These are phyloP conservation scores for Sciurus vulgaris DNA, from an alignment of 2,797 vertebrate genomes.

Conservation along the genomic window DNA sequence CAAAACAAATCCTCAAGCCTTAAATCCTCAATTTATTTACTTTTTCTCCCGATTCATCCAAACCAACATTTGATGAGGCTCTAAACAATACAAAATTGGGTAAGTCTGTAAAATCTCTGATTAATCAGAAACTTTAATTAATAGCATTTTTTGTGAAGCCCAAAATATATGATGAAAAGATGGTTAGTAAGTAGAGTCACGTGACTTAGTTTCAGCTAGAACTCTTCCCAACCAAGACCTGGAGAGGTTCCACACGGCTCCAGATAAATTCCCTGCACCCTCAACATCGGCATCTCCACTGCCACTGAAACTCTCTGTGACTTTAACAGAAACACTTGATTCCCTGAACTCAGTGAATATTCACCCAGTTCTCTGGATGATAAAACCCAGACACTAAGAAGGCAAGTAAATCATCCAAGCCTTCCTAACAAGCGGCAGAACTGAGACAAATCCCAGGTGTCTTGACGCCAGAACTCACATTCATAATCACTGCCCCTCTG, in stretches of 20 bases:
- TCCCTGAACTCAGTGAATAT: slow-evolving; percentile 7
- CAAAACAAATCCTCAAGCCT: slow-evolving; percentile 44
- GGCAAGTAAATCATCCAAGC: not conserved
- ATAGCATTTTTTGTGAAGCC: slow-evolving; percentile 51
- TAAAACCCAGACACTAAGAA: slow-evolving; percentile 38
- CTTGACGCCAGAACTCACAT: not conserved
- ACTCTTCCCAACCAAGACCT: not conserved
- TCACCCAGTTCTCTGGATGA: not conserved
- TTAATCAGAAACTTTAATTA: not conserved
- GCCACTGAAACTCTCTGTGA: not conserved
- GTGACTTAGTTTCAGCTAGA: slow-evolving; percentile 38
- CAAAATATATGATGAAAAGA: slow-evolving; percentile 7
- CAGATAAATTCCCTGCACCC: not conserved
- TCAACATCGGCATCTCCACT: not conserved
- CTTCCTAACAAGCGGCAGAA: slow-evolving; percentile 36
- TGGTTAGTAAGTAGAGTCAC: not conserved
- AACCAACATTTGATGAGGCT: not conserved
- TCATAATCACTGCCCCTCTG: not conserved
- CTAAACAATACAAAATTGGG: not conserved
- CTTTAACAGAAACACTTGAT: slow-evolving; percentile 36
- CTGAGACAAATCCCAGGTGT: slow-evolving; percentile 31
- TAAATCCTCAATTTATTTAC: slow-evolving; percentile 23
- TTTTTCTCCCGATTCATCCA: slow-evolving; percentile 16
- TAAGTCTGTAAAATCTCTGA: slow-evolving; percentile 35
- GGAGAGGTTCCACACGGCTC: not conserved